These are phyloP conservation scores for Denticeps clupeoides DNA, from an alignment of 2,797 vertebrate species.

Conservation along the genomic window DNA sequence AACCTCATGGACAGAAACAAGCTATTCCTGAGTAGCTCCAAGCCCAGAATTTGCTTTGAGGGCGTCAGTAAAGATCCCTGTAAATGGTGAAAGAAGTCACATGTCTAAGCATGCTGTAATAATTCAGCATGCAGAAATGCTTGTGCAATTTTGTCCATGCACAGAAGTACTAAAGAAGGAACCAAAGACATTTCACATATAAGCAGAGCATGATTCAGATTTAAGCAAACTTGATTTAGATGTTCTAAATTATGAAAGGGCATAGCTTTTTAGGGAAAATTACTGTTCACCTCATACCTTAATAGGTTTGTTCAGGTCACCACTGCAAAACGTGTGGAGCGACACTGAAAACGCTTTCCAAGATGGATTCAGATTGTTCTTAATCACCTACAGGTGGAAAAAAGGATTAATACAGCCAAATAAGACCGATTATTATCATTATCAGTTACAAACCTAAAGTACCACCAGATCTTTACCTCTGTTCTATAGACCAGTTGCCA, in stretches of 20 bases:
- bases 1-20: not conserved
- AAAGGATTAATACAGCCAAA: not conserved
- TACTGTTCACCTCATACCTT: constrained; percentile 57
- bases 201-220: too few species aligned
- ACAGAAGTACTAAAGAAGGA: too few species aligned
- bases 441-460: too few species aligned
- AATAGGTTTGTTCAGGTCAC: constrained; percentile 67
- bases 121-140: too few species aligned
- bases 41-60: too few species aligned
- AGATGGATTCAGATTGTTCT: constrained; percentile 81
- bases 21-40: too few species aligned
- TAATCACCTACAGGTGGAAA: constrained; percentile 74
- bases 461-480: constrained; percentile 65
- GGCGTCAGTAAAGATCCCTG: too few species aligned
- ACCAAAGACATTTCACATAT: not conserved
- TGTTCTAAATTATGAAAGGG: not conserved
- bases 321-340: constrained; percentile 77
- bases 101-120: too few species aligned
- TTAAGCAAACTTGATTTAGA: too few species aligned
- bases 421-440: too few species aligned
- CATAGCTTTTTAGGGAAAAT: not conserved
- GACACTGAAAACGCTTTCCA: constrained; percentile 79
- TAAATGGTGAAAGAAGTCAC: too few species aligned
- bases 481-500: constrained; percentile 83
- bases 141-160: too few species aligned